Evolutionary conservation across 1,140 invertebrate species (phyloP), one percentile per base, ranked within the genome.

Genomic region (Coelopa frigida): DNA sequence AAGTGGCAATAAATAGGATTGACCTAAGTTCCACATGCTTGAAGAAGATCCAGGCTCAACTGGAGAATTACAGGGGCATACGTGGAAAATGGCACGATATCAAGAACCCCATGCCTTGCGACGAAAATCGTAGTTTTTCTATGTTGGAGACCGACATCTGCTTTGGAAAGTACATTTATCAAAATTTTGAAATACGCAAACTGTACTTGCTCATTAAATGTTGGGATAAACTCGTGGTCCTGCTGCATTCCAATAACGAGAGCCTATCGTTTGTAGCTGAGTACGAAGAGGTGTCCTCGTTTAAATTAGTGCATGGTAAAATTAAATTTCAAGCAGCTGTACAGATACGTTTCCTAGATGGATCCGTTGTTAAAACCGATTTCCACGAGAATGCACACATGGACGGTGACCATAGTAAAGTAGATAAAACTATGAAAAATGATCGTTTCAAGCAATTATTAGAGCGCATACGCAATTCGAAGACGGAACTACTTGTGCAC

Each of bases 141-240:
- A n/a, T 15, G 4, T 5, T 4, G 4, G 15, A 5, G 24, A 17
- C n/a, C 5, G 35, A 36, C 21, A 46, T 50, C 15, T 14, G 12
- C 4, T 26, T 50, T 42, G 49, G 49, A 22, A 50, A 50, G 26
- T 50, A 42, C 33, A 22, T 50, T 36, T 50, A 46, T 26, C 31
- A 35, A 27, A 42, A 38, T 37, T 18, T 42, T 18, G 39, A 46
- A 37, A 22, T 37, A 3, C 17, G 23, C 7, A 50, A 42, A 41
- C 18, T 50, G 10, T 50, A 50, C 23, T 20, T 43, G 0, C 24
- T 50, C 1, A 37, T 50, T n/a, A 27, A 46, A 4, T 46, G 44
- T 20, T 50, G 49, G 49, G 39, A 50, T 42, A 46, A 41, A 31
- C 38, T 46, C 24, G 12, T 50, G 4, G 26, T 46, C 11, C 7